A percentile compares a stretch with the other conserved stretches of the same genome.
Evolutionary conservation across 2,888 invertebrate genomes (phyloP).

Genomic region (Polietes domitor): DNA sequence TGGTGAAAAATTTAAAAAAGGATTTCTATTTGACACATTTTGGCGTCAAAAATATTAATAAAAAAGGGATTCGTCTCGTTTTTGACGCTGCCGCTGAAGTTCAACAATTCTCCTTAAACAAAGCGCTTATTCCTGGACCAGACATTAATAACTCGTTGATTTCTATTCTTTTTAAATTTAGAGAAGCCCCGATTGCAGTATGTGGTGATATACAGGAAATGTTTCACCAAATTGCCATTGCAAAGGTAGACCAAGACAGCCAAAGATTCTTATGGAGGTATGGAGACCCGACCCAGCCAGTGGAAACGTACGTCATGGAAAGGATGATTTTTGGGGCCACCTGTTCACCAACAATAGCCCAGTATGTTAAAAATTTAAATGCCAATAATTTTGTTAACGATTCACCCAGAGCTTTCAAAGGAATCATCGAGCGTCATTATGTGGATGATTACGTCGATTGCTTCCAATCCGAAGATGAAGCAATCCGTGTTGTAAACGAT

Average conservation of each 20-base stretch:
- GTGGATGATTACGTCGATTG: conserved; percentile 58
- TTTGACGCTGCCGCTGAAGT: conserved; percentile 72
- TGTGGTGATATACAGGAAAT: conserved; percentile 46
- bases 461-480: conserved; percentile 50
- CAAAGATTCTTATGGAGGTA: conserved; percentile 51
- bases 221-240: conserved; percentile 39
- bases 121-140: conserved; percentile 27
- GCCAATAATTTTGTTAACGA: background rate
- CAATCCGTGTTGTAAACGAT: conserved; percentile 30
- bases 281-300: background rate
- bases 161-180: conserved; percentile 38
- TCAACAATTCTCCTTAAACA: conserved; percentile 35
- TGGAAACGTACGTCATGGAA: conserved; percentile 50
- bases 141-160: conserved; percentile 32
- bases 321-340: conserved; percentile 45
- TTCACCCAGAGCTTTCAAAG: conserved; percentile 42
- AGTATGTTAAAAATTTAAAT: conserved; percentile 52
- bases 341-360: conserved; percentile 49
- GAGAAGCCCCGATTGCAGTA: conserved; percentile 35
- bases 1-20: background rate
- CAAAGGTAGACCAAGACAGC: conserved; percentile 25
- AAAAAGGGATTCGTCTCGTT: conserved; percentile 62
- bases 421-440: conserved; percentile 45
- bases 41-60: conserved; percentile 19
- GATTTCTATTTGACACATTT: conserved; percentile 34